Evolutionary conservation across 2,888 invertebrate species (phyloP).

Genomic region (Bugulina stolonifera): DNA sequence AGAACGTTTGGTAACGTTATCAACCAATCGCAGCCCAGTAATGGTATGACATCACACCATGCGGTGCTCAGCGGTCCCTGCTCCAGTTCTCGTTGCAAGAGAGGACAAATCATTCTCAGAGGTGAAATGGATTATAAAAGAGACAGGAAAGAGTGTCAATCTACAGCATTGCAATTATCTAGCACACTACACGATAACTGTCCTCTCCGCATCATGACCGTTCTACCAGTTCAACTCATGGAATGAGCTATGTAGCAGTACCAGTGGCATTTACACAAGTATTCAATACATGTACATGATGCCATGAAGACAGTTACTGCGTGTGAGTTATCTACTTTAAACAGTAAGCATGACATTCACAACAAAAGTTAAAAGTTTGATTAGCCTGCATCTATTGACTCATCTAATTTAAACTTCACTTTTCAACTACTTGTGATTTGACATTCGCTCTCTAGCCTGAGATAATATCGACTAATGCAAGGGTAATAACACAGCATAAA

Average conservation of each 20-base stretch:
- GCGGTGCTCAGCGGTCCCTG: too few relatives aligned
- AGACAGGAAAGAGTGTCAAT: not conserved
- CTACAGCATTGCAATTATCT: not conserved
- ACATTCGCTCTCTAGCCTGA: not conserved
- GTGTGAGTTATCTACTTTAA: conserved; percentile 5
- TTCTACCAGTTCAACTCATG: not conserved
- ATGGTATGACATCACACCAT: too few relatives aligned
- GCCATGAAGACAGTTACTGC: not conserved
- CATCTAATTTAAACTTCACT: not conserved
- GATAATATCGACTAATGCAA: not conserved
- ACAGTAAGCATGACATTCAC: conserved; percentile 22
- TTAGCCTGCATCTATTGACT: not conserved
- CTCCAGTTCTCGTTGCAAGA: too few relatives aligned
- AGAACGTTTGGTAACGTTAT: not conserved
- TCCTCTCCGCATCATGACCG: not conserved
- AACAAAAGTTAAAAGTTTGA: not conserved
- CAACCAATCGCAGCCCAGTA: not conserved
- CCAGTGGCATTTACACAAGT: too few relatives aligned
- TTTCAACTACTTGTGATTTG: not conserved
- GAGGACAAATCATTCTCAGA: not conserved
- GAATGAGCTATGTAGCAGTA: too few relatives aligned
- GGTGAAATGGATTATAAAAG: not conserved
- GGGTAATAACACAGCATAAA: not conserved
- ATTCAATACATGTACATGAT: not conserved
- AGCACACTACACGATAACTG: not conserved